Evolutionary conservation across 2,888 invertebrate species (phyloP).

Genomic region (Parapristionchus giblindavisi): DNA sequence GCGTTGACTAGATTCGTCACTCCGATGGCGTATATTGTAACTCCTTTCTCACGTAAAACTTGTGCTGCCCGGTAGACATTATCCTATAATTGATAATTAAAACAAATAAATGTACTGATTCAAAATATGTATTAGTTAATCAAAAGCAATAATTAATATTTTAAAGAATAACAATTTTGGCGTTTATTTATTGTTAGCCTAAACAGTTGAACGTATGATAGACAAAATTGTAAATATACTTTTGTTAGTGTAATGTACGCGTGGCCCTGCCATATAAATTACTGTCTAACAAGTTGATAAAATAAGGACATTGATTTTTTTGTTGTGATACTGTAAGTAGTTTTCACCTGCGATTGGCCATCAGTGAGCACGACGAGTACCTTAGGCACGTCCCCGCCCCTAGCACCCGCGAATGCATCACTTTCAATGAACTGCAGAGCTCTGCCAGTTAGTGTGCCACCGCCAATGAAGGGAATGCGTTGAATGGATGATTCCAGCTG

Average conservation of each 20-base stretch:
- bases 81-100: conserved; percentile 47
- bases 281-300: too few species aligned
- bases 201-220: too few species aligned
- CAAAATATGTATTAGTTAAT: not conserved
- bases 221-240: too few species aligned
- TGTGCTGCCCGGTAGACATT: conserved; percentile 66
- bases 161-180: too few species aligned
- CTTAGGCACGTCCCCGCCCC: conserved; percentile 68
- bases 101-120: not conserved
- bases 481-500: conserved; percentile 66
- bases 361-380: conserved; percentile 71
- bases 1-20: conserved; percentile 69
- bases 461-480: conserved; percentile 62
- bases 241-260: too few species aligned
- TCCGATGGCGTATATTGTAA: conserved; percentile 70
- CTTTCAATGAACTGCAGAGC: conserved; percentile 61
- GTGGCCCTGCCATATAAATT: too few species aligned
- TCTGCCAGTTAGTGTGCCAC: conserved; percentile 68
- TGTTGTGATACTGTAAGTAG: too few species aligned
- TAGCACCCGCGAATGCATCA: conserved; percentile 56
- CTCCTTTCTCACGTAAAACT: conserved; percentile 65
- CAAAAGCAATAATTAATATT: too few species aligned
- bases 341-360: conserved; percentile 67
- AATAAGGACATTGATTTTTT: too few species aligned
- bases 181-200: too few species aligned